Conservation (phyloP, 2,888 invertebrate genomes). For the Drosophila borborema region DNA sequence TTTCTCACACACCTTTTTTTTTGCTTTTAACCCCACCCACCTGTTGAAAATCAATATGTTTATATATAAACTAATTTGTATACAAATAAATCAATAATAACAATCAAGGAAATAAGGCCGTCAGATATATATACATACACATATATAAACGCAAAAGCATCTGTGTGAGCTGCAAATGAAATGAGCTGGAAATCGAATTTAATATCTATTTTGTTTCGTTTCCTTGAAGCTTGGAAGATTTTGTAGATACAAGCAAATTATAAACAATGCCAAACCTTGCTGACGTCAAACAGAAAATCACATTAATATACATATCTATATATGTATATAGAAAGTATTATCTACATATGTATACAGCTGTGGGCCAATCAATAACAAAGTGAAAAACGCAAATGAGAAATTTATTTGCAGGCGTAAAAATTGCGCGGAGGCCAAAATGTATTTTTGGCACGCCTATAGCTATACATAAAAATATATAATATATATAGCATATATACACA, state of each 20-base stretch:
- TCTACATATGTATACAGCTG: constrained; percentile 24
- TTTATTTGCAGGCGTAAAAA: constrained; percentile 52
- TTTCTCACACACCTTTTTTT: neutral
- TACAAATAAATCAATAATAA: constrained; percentile 59
- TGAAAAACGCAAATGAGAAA: constrained; percentile 42
- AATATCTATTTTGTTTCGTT: constrained; percentile 15
- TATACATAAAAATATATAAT: constrained; percentile 31
- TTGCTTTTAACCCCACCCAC: constrained; percentile 16
- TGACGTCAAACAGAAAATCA: constrained; percentile 56
- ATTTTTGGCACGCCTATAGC: constrained; percentile 61
- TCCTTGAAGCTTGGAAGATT: constrained; percentile 24
- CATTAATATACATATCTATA: constrained; percentile 4
- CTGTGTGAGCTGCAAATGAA: constrained; percentile 34
- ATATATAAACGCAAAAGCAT: constrained; percentile 16
- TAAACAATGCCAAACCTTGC: constrained; percentile 45
- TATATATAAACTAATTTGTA: constrained; percentile 28
- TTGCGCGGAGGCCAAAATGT: constrained; percentile 53
- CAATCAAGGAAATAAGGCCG: constrained; percentile 62
- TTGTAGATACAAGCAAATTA: constrained; percentile 24
- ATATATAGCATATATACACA: constrained; percentile 24
- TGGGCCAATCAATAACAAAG: constrained; percentile 54
- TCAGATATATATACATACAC: constrained; percentile 16
- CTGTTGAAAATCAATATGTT: constrained; percentile 51
- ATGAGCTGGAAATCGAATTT: constrained; percentile 36
- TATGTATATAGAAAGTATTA: neutral